These are phyloP conservation scores for Cephus runcator DNA, from an alignment of 2,888 invertebrate genomes.

Conservation along the genomic window DNA sequence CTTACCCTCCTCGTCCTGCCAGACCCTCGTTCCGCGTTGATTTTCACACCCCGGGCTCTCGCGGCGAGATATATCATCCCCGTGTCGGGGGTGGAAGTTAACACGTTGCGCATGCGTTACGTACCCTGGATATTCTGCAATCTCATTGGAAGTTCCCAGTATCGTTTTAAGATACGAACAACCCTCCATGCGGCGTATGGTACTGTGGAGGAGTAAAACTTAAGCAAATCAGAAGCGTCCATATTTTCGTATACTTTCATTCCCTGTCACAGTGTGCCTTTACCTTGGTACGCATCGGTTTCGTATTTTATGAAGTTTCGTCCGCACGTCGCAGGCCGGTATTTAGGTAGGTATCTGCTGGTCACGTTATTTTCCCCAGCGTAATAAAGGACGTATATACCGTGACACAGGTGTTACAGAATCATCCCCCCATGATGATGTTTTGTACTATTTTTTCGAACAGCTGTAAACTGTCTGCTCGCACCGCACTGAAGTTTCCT, in stretches of 20 bases:
- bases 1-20: constrained; percentile 35
- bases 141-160: constrained; percentile 52
- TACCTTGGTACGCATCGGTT: neutral
- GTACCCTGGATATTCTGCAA: constrained; percentile 30
- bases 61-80: constrained; percentile 42
- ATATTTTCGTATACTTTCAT: neutral
- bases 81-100: constrained; percentile 36
- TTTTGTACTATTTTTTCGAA: neutral
- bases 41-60: constrained; percentile 59
- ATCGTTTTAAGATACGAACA: constrained; percentile 40
- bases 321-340: neutral
- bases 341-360: neutral
- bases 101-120: neutral
- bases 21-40: constrained; percentile 35
- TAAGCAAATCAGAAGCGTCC: neutral
- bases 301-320: neutral
- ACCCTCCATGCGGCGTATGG: neutral
- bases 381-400: neutral
- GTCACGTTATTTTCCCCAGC: neutral
- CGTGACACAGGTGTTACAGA: neutral
- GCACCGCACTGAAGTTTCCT: neutral
- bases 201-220: neutral
- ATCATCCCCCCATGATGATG: neutral
- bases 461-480: neutral
- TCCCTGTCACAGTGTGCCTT: neutral